Base-by-base conservation (phyloP, 1,140 invertebrate species). In the Zaprionus davidi region DNA sequence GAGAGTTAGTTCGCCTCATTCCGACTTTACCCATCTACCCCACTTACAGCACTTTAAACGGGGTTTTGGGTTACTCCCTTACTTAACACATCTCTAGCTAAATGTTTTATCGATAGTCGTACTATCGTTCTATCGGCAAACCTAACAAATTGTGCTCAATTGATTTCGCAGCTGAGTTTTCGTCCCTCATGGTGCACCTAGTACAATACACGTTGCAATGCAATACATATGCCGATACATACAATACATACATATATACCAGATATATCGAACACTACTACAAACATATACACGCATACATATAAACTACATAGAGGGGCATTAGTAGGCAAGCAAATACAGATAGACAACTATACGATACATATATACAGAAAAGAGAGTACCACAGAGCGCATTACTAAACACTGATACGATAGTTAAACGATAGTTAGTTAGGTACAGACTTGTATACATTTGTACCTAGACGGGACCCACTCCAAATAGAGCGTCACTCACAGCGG, bases 401-500 rank as follows among this genome's bases (percentile, higher is more conserved):
- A 44, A 44, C 24, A 60, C 17, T 26, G 17, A 46, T 46, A 34
- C 57, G 66, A 63, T 65, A 71, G 60, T 73, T 77, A 56, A 72
- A 66, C 76, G 67, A 76, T 79, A 77, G 73, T 67, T 67, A 79
- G 74, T 67, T 71, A 76, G 74, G 72, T 79, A 79, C 41, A 46
- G n/a, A 46, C 72, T 44, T 74, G 28, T 53, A 67, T 59, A 59
- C 34, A 70, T 44, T 70, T 76, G 66, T 79, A 76, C 68, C 69
- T 79, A 79, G 53, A 77, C 65, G 78, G 78, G 75, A 80, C 78
- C 78, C 78, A 80, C 78, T 78, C 76, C 78, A 79, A 53, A 58
- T 75, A 70, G 63, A 75, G 75, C 75, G 68, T 78, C 73, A 75
- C 82, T 81, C 85, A 78, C 76, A 53, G 79, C 79, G 72, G 84